These are phyloP conservation scores for Spongilla lacustris DNA, from an alignment of 37 sponge, comb jelly and placozoan genomes.

Conservation along the genomic window DNA sequence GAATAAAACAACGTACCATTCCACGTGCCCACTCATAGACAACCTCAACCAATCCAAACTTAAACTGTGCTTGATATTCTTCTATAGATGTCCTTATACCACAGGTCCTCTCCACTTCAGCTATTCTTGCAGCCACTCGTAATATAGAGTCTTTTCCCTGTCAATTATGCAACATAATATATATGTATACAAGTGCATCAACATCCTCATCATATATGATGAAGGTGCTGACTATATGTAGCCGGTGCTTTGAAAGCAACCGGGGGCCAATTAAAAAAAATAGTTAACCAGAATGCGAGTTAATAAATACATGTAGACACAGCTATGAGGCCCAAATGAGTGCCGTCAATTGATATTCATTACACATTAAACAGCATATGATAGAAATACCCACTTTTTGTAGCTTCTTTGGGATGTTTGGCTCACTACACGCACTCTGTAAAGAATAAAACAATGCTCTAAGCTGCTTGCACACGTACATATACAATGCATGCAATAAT, in stretches of 20 bases:
- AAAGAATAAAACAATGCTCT: too few relatives aligned
- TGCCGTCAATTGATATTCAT: too few relatives aligned
- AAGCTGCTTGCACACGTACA: too few relatives aligned
- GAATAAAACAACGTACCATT: conserved; percentile 79
- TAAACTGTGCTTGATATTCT: conserved; percentile 70
- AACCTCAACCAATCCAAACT: conserved; percentile 96
- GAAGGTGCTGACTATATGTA: too few relatives aligned
- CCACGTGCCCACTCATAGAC: conserved; percentile 96
- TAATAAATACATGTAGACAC: too few relatives aligned
- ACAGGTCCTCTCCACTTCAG: conserved; percentile 66
- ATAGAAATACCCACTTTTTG: conserved; percentile 40
- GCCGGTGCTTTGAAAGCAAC: too few relatives aligned
- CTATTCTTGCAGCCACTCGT: conserved; percentile 64
- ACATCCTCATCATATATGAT: too few relatives aligned
- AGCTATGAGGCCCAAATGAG: too few relatives aligned
- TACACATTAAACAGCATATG: neutral
- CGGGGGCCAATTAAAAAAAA: too few relatives aligned
- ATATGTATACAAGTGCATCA: neutral
- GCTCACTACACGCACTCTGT: conserved; percentile 82
- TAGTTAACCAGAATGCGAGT: too few relatives aligned
- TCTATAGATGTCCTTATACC: conserved; percentile 71
- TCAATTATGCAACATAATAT: neutral
- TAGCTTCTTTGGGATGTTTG: conserved; percentile 70
- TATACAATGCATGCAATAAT: too few relatives aligned
- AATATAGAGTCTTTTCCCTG: conserved; percentile 82